These are phyloP conservation scores for Drosophila pseudoananassae DNA, from an alignment of 1,140 invertebrate genomes.

Conservation along the genomic window DNA sequence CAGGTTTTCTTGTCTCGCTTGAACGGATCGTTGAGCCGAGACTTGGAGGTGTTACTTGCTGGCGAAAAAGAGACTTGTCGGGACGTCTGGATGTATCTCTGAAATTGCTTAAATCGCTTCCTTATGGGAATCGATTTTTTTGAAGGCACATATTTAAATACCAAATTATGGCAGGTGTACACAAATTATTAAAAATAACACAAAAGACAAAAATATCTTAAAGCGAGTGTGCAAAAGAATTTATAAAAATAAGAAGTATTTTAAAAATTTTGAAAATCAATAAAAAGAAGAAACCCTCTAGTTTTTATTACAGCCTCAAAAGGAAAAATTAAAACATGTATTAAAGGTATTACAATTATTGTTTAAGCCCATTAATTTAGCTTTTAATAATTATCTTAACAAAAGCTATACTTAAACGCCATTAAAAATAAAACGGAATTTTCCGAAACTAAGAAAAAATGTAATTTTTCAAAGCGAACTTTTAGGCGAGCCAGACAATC, in stretches of 20 bases:
- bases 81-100: slow-evolving; percentile 4
- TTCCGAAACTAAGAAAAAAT: slow-evolving; percentile 11
- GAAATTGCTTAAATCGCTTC: slow-evolving; percentile 47
- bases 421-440: slow-evolving; percentile 6
- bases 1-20: slow-evolving; percentile 48
- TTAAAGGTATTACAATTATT: too few relatives aligned
- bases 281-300: background rate
- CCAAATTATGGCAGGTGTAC: slow-evolving; percentile 4
- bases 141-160: slow-evolving; percentile 12
- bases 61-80: slow-evolving; percentile 7
- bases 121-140: slow-evolving; percentile 42
- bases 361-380: background rate
- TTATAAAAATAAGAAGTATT: too few relatives aligned
- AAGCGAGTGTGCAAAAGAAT: too few relatives aligned
- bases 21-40: slow-evolving; percentile 32
- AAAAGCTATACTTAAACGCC: background rate
- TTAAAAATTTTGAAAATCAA: too few relatives aligned
- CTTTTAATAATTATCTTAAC: background rate
- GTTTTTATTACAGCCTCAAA: background rate
- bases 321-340: background rate
- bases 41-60: slow-evolving; percentile 2
- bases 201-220: slow-evolving; percentile 8
- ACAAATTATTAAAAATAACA: slow-evolving; percentile 8
- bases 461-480: slow-evolving; percentile 6
- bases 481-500: slow-evolving; percentile 8